Evolutionary conservation across 2,888 invertebrate species (phyloP).

Genomic region (Drosophila dives): DNA sequence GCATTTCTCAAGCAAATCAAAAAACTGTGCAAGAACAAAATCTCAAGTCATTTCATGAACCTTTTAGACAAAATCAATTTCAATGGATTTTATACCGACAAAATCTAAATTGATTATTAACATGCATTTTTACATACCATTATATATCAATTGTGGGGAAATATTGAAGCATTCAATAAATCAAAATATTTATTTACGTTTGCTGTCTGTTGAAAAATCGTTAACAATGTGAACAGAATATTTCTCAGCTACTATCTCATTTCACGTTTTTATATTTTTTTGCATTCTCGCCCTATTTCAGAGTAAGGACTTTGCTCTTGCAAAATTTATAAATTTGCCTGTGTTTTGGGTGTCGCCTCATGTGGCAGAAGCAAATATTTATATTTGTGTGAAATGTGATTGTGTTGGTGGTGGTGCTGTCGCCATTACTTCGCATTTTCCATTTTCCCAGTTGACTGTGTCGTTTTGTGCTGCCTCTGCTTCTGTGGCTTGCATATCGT

Average conservation of each 20-base stretch:
- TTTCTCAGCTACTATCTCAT: constrained; percentile 4
- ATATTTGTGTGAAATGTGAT: constrained; percentile 65
- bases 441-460: constrained; percentile 14
- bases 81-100: constrained; percentile 92
- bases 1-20: constrained; percentile 83
- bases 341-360: constrained; percentile 56
- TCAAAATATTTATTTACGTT: constrained; percentile 72
- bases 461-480: constrained; percentile 21
- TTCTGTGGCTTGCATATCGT: constrained; percentile 20
- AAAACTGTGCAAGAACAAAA: constrained; percentile 82
- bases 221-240: constrained; percentile 30
- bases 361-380: constrained; percentile 76
- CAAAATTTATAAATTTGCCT: constrained; percentile 61
- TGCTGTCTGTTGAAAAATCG: constrained; percentile 58
- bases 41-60: constrained; percentile 84
- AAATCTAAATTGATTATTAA: constrained; percentile 86
- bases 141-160: constrained; percentile 51
- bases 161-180: constrained; percentile 61
- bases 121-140: background rate
- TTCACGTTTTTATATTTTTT: background rate
- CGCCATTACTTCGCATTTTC: constrained; percentile 30
- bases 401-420: constrained; percentile 30
- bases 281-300: constrained; percentile 4
- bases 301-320: constrained; percentile 26
- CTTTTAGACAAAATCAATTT: constrained; percentile 90